A percentile compares a stretch with the other conserved stretches of the same genome.
These are phyloP conservation scores for Pseudomugil tenellus DNA, from an alignment of 2,797 vertebrate genomes.

Conservation along the genomic window DNA sequence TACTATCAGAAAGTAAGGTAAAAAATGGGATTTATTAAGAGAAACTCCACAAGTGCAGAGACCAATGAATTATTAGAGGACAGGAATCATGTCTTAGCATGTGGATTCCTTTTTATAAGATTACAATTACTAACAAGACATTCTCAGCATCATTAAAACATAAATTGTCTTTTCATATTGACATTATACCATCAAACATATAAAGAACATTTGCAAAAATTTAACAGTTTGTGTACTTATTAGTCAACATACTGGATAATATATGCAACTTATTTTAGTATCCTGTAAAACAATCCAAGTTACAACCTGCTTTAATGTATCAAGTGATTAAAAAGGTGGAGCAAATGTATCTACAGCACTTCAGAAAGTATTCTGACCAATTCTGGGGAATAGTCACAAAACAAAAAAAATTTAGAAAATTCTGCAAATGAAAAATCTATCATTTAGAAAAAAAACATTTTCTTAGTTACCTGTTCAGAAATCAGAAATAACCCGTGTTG, in stretches of 20 bases:
- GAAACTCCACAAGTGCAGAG: background rate
- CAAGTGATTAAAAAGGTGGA: too few species aligned
- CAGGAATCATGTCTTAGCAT: background rate
- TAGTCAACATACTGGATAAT: background rate
- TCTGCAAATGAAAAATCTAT: too few species aligned
- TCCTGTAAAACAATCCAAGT: background rate
- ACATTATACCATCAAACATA: background rate
- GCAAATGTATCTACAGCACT: background rate
- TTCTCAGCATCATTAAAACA: background rate
- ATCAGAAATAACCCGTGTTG: too few species aligned
- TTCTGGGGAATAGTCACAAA: background rate
- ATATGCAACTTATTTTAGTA: background rate
- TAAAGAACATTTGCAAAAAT: background rate
- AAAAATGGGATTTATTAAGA: background rate
- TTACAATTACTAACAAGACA: background rate
- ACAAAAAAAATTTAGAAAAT: background rate
- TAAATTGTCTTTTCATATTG: background rate
- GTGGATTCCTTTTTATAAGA: background rate
- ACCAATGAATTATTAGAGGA: background rate
- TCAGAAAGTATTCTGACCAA: background rate
- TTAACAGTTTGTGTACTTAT: background rate
- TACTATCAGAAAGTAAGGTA: background rate
- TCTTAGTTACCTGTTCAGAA: too few species aligned
- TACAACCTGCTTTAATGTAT: fast-evolving
- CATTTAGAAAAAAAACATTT: too few species aligned